Percentiles rank a stretch among this genome's conserved stretches.
Conservation (phyloP, 2,797 vertebrate genomes). For the Thripadectes ignobilis region DNA sequence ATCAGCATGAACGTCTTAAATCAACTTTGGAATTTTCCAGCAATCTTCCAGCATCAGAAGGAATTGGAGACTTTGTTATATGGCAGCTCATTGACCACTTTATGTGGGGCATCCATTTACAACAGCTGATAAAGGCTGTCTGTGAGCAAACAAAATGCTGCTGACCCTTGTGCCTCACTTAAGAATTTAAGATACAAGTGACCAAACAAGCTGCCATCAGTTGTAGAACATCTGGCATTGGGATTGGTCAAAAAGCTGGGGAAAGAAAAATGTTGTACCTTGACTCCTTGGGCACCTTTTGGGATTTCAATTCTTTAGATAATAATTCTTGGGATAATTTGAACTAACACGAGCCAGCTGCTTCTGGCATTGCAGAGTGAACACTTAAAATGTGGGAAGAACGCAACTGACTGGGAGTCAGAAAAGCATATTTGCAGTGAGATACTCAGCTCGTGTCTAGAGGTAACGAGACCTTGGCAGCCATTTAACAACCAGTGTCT, state of each 20-base stretch:
- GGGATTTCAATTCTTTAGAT: not conserved
- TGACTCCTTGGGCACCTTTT: not conserved
- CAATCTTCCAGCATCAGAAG: not conserved
- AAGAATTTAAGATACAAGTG: not conserved
- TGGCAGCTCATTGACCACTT: not conserved
- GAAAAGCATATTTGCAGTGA: not conserved
- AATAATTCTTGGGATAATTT: not conserved
- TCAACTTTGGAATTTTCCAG: not conserved
- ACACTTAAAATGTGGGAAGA: not conserved
- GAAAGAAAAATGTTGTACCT: not conserved
- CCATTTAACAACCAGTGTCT: not conserved
- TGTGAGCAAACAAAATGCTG: not conserved
- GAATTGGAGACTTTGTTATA: not conserved
- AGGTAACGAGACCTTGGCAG: not conserved
- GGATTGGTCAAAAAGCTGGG: not conserved
- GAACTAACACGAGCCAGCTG: not conserved
- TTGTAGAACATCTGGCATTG: not conserved
- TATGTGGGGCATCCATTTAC: not conserved
- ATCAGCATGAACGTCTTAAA: not conserved
- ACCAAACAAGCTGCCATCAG: not conserved
- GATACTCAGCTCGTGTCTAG: not conserved
- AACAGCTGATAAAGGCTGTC: not conserved
- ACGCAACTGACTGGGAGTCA: not conserved
- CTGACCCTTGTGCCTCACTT: not conserved
- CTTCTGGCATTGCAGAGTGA: not conserved